Percentiles rank a stretch among this genome's conserved stretches.
Conservation (phyloP, 2,797 vertebrate genomes). For the Bucorvus abyssinicus region DNA sequence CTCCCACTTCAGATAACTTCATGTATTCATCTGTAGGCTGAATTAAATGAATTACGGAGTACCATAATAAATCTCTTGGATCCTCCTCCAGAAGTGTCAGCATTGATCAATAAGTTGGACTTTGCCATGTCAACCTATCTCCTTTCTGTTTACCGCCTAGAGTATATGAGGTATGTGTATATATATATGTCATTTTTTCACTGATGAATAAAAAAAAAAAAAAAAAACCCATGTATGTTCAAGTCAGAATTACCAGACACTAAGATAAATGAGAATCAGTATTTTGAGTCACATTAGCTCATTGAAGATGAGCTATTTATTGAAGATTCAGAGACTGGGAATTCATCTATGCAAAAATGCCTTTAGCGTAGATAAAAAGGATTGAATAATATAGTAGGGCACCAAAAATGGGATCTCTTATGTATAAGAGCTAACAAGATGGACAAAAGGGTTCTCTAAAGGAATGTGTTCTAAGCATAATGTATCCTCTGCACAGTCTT, state of each 20-base stretch:
- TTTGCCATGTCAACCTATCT: constrained; percentile 98
- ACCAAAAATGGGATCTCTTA: background rate
- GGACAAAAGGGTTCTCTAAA: background rate
- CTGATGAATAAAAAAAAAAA: background rate
- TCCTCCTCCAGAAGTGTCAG: constrained; percentile 90
- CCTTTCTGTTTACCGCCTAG: constrained; percentile 93
- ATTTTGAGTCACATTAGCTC: background rate
- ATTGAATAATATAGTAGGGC: background rate
- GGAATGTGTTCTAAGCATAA: background rate
- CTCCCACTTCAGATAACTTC: background rate
- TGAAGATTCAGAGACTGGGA: background rate
- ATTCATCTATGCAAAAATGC: background rate
- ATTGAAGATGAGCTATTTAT: background rate
- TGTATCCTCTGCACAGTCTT: background rate
- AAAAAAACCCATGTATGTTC: background rate
- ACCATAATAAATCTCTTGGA: constrained; percentile 95
- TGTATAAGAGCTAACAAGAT: background rate
- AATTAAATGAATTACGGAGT: constrained; percentile 90
- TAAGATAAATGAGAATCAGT: background rate
- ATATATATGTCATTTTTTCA: background rate
- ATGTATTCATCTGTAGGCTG: constrained; percentile 78
- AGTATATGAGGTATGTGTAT: constrained; percentile 88
- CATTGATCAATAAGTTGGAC: constrained; percentile 93
- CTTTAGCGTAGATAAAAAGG: background rate
- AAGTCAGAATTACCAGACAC: background rate